phyloP scores from a whole-genome alignment of 2,888 invertebrate species.

The Saturnia japonica region DNA sequence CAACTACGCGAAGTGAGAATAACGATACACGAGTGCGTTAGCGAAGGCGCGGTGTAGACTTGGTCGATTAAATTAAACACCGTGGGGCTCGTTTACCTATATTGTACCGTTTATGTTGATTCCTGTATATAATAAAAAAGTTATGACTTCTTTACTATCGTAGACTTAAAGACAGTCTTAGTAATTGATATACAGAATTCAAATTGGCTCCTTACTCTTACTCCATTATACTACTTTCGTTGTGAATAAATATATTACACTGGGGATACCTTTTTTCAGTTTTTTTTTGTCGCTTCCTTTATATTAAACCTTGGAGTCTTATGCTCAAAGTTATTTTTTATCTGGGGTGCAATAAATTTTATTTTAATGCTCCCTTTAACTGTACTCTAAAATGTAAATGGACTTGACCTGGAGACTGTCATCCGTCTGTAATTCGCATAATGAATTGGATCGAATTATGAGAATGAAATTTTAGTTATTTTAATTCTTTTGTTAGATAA shows the following conservation, averaged over 20 bases:
- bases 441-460: constrained; percentile 44
- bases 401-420: constrained; percentile 46
- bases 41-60: too few relatives aligned
- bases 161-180: neutral
- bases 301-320: constrained; percentile 67
- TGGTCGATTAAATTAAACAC: too few relatives aligned
- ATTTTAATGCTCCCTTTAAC: constrained; percentile 58
- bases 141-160: neutral
- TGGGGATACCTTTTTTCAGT: constrained; percentile 59
- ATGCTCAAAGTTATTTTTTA: constrained; percentile 59
- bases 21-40: too few relatives aligned
- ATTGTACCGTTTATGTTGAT: neutral
- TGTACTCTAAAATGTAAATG: constrained; percentile 66
- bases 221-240: constrained; percentile 71
- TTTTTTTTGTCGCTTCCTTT: constrained; percentile 53
- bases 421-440: constrained; percentile 49
- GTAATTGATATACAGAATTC: constrained; percentile 1
- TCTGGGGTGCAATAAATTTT: constrained; percentile 65
- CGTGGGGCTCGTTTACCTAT: neutral
- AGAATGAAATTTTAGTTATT: neutral
- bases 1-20: too few relatives aligned
- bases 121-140: constrained; percentile 1
- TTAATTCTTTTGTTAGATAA: neutral
- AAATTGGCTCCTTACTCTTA: constrained; percentile 30
- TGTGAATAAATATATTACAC: constrained; percentile 76